Evolutionary conservation across 2,113 vertebrate species (phyloP).

Genomic region (Corynorhinus townsendii): DNA sequence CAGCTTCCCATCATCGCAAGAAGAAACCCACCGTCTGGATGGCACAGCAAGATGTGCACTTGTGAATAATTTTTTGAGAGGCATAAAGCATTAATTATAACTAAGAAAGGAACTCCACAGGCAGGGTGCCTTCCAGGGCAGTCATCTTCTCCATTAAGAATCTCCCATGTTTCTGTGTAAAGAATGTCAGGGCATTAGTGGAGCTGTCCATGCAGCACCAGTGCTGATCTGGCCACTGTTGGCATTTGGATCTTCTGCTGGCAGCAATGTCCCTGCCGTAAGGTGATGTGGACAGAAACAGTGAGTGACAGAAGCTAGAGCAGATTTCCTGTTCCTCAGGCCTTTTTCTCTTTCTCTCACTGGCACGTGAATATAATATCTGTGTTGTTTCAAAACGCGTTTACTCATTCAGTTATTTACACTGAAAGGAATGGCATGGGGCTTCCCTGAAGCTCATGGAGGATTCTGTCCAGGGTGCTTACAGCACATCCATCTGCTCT

Average conservation of each 20-base stretch:
- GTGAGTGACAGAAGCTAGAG: too few species aligned
- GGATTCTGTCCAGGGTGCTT: accelerated
- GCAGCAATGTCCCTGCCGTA: neutral
- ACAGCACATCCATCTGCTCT: accelerated
- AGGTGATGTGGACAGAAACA: neutral
- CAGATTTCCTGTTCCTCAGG: accelerated
- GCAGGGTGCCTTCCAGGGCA: neutral
- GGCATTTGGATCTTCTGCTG: accelerated
- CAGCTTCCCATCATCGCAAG: accelerated
- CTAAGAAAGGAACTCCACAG: neutral
- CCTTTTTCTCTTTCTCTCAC: neutral
- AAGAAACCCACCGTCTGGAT: neutral
- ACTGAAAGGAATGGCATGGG: accelerated
- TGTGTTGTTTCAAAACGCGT: accelerated
- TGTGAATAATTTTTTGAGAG: neutral
- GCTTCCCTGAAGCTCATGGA: neutral
- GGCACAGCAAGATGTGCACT: accelerated
- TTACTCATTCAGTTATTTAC: neutral
- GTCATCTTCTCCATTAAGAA: accelerated
- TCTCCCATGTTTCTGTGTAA: accelerated
- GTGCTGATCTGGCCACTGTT: neutral
- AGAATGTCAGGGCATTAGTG: accelerated
- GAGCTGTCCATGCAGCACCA: accelerated
- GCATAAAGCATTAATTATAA: too few species aligned
- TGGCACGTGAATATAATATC: neutral